phyloP scores from a whole-genome alignment of 2,888 invertebrate genomes.

The Drosophila kuntzei region DNA sequence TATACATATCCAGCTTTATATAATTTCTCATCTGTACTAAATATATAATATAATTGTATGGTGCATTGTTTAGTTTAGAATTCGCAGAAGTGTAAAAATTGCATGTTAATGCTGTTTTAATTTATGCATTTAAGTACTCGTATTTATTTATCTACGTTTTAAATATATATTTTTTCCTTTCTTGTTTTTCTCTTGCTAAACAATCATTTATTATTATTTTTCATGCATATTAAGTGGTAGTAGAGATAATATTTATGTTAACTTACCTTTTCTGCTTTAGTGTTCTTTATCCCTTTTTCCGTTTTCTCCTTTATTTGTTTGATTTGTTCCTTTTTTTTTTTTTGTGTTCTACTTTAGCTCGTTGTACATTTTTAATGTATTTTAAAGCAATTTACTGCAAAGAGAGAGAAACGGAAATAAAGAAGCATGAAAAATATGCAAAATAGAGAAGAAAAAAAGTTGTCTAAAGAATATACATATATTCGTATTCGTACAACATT shows the following conservation, averaged over 20 bases:
- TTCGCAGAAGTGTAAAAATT: neutral
- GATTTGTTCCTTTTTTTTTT: neutral
- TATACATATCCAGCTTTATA: too few species aligned
- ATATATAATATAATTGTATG: neutral
- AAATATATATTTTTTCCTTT: neutral
- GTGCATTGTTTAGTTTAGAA: neutral
- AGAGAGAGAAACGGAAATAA: conserved; percentile 30
- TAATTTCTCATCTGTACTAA: neutral
- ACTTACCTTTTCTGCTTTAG: conserved; percentile 55
- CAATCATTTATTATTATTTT: conserved; percentile 34
- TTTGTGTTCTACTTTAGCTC: conserved; percentile 41
- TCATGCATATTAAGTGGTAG: conserved; percentile 54
- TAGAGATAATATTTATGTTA: conserved; percentile 58
- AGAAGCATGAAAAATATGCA: conserved; percentile 69
- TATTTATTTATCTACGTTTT: conserved; percentile 6
- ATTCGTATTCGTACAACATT: neutral
- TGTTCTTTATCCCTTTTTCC: conserved; percentile 26
- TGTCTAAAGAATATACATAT: conserved; percentile 8
- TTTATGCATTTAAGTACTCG: conserved; percentile 5
- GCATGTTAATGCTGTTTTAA: neutral
- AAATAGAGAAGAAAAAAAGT: conserved; percentile 43
- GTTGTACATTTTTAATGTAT: conserved; percentile 74
- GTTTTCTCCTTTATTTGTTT: conserved; percentile 6
- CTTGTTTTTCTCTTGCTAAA: conserved; percentile 5
- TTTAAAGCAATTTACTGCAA: conserved; percentile 74